A percentile compares a stretch with the other conserved stretches of the same genome.
These are phyloP conservation scores for Atopsyche davidsoni DNA, from an alignment of 1,140 invertebrate species.

Conservation along the genomic window DNA sequence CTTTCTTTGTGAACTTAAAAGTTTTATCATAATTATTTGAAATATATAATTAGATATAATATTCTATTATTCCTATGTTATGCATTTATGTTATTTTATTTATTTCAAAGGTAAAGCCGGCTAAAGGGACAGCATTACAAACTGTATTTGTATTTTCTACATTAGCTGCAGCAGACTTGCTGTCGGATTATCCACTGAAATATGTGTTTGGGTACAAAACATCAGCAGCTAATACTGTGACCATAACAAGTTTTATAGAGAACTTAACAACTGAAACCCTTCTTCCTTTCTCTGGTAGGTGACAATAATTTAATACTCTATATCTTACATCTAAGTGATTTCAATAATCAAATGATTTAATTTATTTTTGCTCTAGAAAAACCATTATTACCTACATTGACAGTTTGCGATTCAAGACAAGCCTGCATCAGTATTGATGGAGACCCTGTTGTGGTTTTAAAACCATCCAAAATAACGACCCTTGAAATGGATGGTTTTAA, in stretches of 20 bases:
- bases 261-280: constrained; percentile 19
- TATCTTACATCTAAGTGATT: constrained; percentile 1
- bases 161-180: constrained; percentile 15
- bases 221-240: constrained; percentile 3
- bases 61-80: not conserved
- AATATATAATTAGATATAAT: not conserved
- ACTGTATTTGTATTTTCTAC: constrained; percentile 21
- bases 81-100: not conserved
- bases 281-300: constrained; percentile 25
- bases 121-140: constrained; percentile 17
- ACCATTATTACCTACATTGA: constrained; percentile 18
- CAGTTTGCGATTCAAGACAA: constrained; percentile 22
- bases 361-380: constrained; percentile 14
- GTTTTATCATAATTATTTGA: too few species aligned
- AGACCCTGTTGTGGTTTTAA: constrained; percentile 6
- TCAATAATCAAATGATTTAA: not conserved
- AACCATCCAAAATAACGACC: constrained; percentile 4
- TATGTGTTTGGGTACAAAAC: constrained; percentile 25
- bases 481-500: constrained; percentile 6
- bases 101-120: constrained; percentile 20
- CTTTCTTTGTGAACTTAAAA: too few species aligned
- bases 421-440: constrained; percentile 16
- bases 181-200: constrained; percentile 21
- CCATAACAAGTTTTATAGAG: constrained; percentile 21
- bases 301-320: too few species aligned